Conservation (phyloP, 2,113 vertebrate species). For the Atractosteus spatula region DNA sequence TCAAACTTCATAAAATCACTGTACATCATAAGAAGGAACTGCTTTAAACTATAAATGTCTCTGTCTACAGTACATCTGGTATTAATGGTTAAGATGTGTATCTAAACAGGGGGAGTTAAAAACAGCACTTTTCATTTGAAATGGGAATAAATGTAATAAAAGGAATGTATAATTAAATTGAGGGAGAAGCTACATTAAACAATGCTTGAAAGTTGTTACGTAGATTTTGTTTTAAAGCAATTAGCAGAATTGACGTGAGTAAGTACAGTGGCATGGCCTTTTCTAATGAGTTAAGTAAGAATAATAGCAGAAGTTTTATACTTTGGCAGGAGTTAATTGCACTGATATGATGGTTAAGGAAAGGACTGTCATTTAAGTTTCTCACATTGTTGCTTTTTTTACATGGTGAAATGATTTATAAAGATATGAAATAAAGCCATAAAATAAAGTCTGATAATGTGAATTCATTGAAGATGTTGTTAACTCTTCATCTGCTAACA, state of each 20-base stretch:
- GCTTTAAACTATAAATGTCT: too few relatives aligned
- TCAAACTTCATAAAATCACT: too few relatives aligned
- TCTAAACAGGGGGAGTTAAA: slow-evolving; percentile 52
- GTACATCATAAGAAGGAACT: too few relatives aligned
- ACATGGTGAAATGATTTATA: too few relatives aligned
- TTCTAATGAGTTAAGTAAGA: slow-evolving; percentile 77
- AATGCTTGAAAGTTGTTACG: slow-evolving; percentile 68
- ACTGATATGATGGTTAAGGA: slow-evolving; percentile 56
- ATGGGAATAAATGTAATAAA: slow-evolving; percentile 68
- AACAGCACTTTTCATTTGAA: slow-evolving; percentile 64
- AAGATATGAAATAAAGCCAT: too few relatives aligned
- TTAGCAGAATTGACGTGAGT: slow-evolving; percentile 74
- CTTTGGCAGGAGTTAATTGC: slow-evolving; percentile 73
- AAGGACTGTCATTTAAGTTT: slow-evolving; percentile 57
- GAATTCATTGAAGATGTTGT: too few relatives aligned
- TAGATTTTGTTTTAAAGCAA: slow-evolving; percentile 76
- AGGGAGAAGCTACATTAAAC: slow-evolving; percentile 64
- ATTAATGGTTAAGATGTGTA: slow-evolving; percentile 53
- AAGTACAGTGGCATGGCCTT: slow-evolving; percentile 64
- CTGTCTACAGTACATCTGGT: slow-evolving; percentile 50
- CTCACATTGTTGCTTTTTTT: too few relatives aligned
- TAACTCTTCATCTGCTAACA: too few relatives aligned
- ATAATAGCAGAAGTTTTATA: slow-evolving; percentile 69
- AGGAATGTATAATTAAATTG: slow-evolving; percentile 74
- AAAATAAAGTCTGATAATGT: too few relatives aligned